These are phyloP conservation scores for Eurystomus glaucurus DNA, from an alignment of 2,797 vertebrate species.

Conservation along the genomic window DNA sequence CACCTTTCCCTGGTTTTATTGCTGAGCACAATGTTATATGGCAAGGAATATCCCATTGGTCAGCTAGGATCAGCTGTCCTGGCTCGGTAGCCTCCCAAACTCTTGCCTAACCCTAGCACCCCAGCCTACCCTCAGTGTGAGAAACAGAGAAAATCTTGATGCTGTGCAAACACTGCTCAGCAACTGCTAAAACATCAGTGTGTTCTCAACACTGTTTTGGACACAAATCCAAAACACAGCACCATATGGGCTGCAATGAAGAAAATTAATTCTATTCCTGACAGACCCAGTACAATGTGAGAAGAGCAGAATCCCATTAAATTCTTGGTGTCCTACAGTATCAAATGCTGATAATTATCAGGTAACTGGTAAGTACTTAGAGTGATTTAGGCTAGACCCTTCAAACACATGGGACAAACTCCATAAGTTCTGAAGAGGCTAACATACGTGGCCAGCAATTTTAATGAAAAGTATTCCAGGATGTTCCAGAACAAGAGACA, in stretches of 20 bases:
- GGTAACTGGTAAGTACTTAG: background rate
- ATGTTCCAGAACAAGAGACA: background rate
- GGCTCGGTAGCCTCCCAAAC: background rate
- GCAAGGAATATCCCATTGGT: background rate
- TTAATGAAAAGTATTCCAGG: background rate
- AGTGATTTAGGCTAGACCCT: background rate
- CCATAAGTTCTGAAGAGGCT: background rate
- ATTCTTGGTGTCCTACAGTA: background rate
- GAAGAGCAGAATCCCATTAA: background rate
- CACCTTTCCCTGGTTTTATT: background rate
- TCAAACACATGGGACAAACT: background rate
- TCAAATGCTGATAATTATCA: background rate
- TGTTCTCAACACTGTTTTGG: background rate
- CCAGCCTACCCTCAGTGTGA: background rate
- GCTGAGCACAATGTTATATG: background rate
- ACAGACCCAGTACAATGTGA: background rate
- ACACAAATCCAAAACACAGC: background rate
- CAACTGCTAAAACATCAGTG: background rate
- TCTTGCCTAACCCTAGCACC: background rate
- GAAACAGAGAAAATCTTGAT: background rate
- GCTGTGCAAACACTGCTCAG: background rate
- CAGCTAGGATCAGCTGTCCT: background rate
- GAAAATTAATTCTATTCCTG: background rate
- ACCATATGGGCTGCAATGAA: background rate
- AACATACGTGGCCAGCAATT: background rate